phyloP scores from a whole-genome alignment of 1,140 invertebrate species.

The Lutraria rhynchaena region DNA sequence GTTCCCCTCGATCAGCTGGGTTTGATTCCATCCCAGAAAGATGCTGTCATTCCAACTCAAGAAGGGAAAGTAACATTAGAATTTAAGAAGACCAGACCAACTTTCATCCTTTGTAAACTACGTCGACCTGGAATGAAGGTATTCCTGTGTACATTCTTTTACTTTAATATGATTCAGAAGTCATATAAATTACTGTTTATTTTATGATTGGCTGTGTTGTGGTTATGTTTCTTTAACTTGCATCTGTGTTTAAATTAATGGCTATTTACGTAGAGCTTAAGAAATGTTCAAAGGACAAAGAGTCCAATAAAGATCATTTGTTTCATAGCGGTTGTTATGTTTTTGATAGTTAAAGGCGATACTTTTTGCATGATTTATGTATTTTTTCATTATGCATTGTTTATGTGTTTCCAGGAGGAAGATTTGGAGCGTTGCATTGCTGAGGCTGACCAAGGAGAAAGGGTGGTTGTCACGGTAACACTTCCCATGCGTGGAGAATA shows the following conservation, averaged over 20 bases:
- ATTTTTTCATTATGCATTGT: no score
- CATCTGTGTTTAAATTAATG: no score
- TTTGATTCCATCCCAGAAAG: slow-evolving; percentile 74
- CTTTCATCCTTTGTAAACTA: slow-evolving; percentile 76
- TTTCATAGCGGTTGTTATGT: no score
- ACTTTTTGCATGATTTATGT: no score
- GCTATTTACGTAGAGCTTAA: no score
- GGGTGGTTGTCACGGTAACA: slow-evolving; percentile 68
- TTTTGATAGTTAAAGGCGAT: no score
- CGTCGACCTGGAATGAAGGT: slow-evolving; percentile 72
- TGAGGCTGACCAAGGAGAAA: slow-evolving; percentile 73
- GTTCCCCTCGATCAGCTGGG: slow-evolving; percentile 79
- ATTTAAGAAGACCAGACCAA: slow-evolving; percentile 74
- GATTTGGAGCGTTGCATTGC: slow-evolving; percentile 77
- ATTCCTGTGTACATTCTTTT: not conserved
- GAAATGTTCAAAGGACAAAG: no score
- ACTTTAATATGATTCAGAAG: not conserved
- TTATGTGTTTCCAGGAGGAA: slow-evolving; percentile 60
- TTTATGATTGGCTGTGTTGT: no score
- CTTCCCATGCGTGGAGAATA: slow-evolving; percentile 80
- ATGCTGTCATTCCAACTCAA: slow-evolving; percentile 72
- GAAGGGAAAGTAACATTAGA: slow-evolving; percentile 71
- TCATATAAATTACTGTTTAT: no score
- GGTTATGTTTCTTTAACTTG: no score
- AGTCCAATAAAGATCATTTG: no score